Base-by-base conservation (phyloP, 2,888 invertebrate species). In the Galeopsomyia nigrocyanea region DNA sequence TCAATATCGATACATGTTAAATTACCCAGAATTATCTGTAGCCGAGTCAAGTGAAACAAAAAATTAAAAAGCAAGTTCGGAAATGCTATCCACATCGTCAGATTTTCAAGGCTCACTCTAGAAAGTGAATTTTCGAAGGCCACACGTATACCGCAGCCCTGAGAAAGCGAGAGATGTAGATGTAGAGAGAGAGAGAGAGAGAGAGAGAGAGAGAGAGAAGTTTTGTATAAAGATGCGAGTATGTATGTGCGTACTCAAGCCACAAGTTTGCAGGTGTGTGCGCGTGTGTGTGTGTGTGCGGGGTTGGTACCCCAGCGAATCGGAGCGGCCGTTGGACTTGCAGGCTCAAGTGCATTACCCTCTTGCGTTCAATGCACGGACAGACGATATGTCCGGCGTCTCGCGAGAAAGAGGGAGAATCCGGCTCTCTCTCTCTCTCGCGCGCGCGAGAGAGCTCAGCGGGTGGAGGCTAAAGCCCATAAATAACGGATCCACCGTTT, bases 401-500 rank as follows among this genome's bases (percentile, higher is more conserved):
- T 80, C 79, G 39, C 39, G 68, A 68, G 51, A 62, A 50, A 62
- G 21, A 71, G 55, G 62, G 58, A 78, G 79, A 79, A 77, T 78
- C 79, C 77, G 75, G 76, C 79, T 78, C 55, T 61, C 64, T 26
- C 26, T 26, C 26, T 26, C 26, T 26, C 26, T 26, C 26, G 2
- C 26, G 26, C 26, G 26, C 26, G 5, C 26, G 26, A 2, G 2
- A 26, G 70, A 65, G 69, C 73, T 67, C 72, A 76, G 76, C 77
- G 74, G 76, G 71, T 77, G 75, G 74, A 78, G 67, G 66, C 74
- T 75, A 76, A 78, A 75, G 77, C 74, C 77, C 67, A 80, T 82
- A 80, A 81, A 81, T 82, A 82, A 82, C 82, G 81, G 81, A 79
- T 78, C 75, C 71, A 74, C 74, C 57, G 75, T 73, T 66, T 53